phyloP scores from a whole-genome alignment of 64 coral and sea anemone genomes.

The Cladopsammia gracilis region DNA sequence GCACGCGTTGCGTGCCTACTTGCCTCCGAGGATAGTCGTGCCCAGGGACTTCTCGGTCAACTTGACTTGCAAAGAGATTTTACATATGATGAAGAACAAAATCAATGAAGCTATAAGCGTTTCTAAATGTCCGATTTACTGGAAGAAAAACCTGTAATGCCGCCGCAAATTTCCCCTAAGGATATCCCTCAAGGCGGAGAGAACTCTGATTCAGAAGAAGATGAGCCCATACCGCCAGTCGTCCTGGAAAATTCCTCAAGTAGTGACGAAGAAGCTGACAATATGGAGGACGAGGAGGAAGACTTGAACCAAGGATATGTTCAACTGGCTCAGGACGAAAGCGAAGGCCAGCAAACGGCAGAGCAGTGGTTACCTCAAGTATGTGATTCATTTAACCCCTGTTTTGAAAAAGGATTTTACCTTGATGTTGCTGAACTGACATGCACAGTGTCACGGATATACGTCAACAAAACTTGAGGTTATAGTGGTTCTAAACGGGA shows the following conservation, averaged over 20 bases:
- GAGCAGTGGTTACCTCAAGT: conserved; percentile 3
- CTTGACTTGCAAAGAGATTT: not conserved
- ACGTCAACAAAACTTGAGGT: too few relatives aligned
- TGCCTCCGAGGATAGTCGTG: not conserved
- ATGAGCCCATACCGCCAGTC: conserved; percentile 6
- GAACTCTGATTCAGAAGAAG: conserved; percentile 60
- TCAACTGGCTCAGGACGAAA: conserved; percentile 59
- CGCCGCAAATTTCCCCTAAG: conserved; percentile 69
- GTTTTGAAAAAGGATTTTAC: not conserved
- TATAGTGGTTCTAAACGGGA: too few relatives aligned
- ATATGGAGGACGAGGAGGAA: not conserved
- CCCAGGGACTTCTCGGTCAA: not conserved
- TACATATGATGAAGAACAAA: not conserved
- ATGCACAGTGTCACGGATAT: too few relatives aligned
- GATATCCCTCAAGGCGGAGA: conserved; percentile 43
- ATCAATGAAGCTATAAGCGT: not conserved
- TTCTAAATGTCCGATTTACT: conserved; percentile 45
- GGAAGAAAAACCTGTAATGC: conserved; percentile 31
- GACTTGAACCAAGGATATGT: conserved; percentile 39
- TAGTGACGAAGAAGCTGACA: conserved; percentile 63
- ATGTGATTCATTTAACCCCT: not conserved
- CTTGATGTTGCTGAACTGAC: not conserved
- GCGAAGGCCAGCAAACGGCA: conserved; percentile 5
- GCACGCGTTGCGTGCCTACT: not conserved
- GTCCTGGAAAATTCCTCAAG: conserved; percentile 28